Evolutionary conservation across 1,140 invertebrate genomes (phyloP).

Genomic region (Diachasmimorpha longicaudata): DNA sequence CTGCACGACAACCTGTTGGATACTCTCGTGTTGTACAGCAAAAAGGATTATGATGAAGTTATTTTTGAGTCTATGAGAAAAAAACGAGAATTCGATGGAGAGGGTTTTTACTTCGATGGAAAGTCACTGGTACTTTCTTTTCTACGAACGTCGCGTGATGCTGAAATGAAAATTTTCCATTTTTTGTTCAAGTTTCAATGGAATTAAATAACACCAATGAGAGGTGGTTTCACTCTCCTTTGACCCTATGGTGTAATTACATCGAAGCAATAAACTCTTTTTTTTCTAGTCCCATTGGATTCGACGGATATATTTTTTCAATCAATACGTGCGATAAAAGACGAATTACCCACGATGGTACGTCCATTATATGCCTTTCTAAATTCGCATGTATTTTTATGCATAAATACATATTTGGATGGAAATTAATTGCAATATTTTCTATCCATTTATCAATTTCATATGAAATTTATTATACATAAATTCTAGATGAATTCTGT

Average conservation of each 20-base stretch:
- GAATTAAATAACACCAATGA: background rate
- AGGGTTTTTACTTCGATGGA: background rate
- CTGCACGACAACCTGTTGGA: constrained; percentile 23
- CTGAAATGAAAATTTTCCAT: background rate
- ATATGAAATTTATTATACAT: no score
- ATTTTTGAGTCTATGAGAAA: background rate
- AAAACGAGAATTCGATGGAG: background rate
- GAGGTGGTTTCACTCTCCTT: background rate
- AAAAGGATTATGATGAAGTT: background rate
- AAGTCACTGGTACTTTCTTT: background rate
- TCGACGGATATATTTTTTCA: no score
- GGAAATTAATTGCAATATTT: no score
- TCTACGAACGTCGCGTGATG: background rate
- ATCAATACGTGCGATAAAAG: no score
- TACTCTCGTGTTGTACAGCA: background rate
- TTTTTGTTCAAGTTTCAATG: background rate
- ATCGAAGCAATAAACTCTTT: background rate
- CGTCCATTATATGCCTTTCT: no score
- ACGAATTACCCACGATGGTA: no score
- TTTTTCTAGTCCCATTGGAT: background rate
- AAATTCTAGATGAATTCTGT: no score
- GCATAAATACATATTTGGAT: no score
- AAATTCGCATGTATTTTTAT: no score
- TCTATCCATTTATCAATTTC: no score
- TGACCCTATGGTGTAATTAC: background rate